Conservation (phyloP, 2,888 invertebrate species). For the Corbicula japonica region DNA sequence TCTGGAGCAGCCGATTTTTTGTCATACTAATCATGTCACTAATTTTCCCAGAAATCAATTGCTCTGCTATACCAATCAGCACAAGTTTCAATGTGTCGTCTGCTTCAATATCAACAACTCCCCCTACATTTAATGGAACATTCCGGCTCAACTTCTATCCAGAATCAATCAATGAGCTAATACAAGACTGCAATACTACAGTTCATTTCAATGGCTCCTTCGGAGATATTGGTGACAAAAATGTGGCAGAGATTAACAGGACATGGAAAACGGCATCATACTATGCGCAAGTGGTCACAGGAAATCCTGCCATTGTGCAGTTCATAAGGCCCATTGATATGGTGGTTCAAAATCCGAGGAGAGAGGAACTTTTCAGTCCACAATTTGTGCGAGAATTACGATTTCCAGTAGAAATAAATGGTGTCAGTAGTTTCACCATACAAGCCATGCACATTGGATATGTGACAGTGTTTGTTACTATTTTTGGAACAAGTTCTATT, state of each 20-base stretch:
- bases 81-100: slow-evolving; percentile 62
- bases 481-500: slow-evolving; percentile 71
- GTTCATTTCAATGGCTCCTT: slow-evolving; percentile 79
- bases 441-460: slow-evolving; percentile 81
- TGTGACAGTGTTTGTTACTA: slow-evolving; percentile 79
- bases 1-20: slow-evolving; percentile 44
- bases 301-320: slow-evolving; percentile 50
- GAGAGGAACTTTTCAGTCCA: slow-evolving; percentile 40
- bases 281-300: slow-evolving; percentile 51
- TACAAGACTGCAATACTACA: slow-evolving; percentile 76
- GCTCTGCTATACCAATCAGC: slow-evolving; percentile 42
- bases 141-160: slow-evolving; percentile 80
- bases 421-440: slow-evolving; percentile 73
- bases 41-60: slow-evolving; percentile 62
- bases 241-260: slow-evolving; percentile 34
- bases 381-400: slow-evolving; percentile 57
- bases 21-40: slow-evolving; percentile 62
- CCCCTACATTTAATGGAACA: slow-evolving; percentile 71
- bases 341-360: slow-evolving; percentile 51
- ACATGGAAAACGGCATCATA: slow-evolving; percentile 29
- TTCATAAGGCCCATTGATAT: slow-evolving; percentile 64
- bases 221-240: slow-evolving; percentile 56
- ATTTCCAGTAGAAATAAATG: slow-evolving; percentile 70
- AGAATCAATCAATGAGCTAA: slow-evolving; percentile 78
- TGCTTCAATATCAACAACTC: slow-evolving; percentile 31